phyloP scores from a whole-genome alignment of 2,888 invertebrate species.

The Hypsopygia costalis region DNA sequence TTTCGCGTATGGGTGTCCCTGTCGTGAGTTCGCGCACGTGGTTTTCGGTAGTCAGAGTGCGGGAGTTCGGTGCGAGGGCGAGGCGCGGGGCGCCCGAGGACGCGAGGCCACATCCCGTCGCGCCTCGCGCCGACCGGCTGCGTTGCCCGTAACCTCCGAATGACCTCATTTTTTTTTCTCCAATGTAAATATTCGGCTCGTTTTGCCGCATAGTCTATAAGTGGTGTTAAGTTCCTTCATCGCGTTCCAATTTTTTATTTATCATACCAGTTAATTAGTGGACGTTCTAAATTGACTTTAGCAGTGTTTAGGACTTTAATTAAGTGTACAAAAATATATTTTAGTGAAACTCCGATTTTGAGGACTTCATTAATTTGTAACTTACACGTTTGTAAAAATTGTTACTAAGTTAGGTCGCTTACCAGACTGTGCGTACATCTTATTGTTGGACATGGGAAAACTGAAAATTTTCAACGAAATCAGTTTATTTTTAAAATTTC shows the following conservation, averaged over 20 bases:
- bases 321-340: constrained; percentile 40
- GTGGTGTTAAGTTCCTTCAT: constrained; percentile 76
- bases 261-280: constrained; percentile 44
- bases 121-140: constrained; percentile 77
- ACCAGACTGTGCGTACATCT: constrained; percentile 37
- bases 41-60: constrained; percentile 47
- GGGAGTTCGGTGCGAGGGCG: constrained; percentile 33
- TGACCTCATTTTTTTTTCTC: constrained; percentile 79
- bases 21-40: constrained; percentile 70
- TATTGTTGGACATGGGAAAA: constrained; percentile 32
- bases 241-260: constrained; percentile 43
- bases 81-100: constrained; percentile 35
- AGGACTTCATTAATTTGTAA: constrained; percentile 34
- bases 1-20: constrained; percentile 38
- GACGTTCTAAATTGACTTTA: constrained; percentile 44
- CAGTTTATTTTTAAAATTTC: constrained; percentile 28
- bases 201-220: constrained; percentile 77
- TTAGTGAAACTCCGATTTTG: constrained; percentile 46
- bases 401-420: constrained; percentile 38
- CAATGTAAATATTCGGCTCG: constrained; percentile 79
- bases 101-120: constrained; percentile 68
- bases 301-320: constrained; percentile 44
- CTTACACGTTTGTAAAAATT: constrained; percentile 30
- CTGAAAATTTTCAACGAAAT: constrained; percentile 15
- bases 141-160: constrained; percentile 78